These are phyloP conservation scores for Eueides isabella DNA, from an alignment of 1,140 invertebrate species.

Conservation along the genomic window DNA sequence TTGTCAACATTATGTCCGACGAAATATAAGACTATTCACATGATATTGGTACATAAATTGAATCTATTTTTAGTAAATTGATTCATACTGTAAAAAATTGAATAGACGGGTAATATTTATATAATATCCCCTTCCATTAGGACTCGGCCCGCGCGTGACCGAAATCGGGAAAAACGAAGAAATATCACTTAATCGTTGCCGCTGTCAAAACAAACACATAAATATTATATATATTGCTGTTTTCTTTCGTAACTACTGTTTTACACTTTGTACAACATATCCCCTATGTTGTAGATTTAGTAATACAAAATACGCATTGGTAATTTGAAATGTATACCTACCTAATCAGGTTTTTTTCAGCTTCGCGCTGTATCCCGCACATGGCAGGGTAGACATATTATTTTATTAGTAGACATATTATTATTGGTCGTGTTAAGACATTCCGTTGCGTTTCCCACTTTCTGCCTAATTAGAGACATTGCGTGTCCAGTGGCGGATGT, in stretches of 20 bases:
- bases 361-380: too few species aligned
- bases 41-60: not conserved
- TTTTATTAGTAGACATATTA: too few species aligned
- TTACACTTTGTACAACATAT: not conserved
- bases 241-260: not conserved
- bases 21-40: not conserved
- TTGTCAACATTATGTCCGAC: too few species aligned
- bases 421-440: too few species aligned
- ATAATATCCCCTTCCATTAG: conserved; percentile 29
- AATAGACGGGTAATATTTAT: conserved; percentile 24
- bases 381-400: too few species aligned
- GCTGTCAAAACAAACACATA: conserved; percentile 30
- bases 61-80: conserved; percentile 17
- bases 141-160: conserved; percentile 20
- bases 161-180: conserved; percentile 29
- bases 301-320: not conserved
- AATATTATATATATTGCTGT: conserved; percentile 24
- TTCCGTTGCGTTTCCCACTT: too few species aligned
- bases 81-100: conserved; percentile 21
- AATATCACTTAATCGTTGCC: conserved; percentile 21
- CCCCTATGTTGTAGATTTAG: not conserved
- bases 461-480: too few species aligned
- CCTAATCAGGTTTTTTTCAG: too few species aligned
- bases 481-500: too few species aligned
- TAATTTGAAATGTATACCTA: not conserved